Percentiles rank a stretch among this genome's conserved stretches.
Conservation (phyloP, 2,113 vertebrate species). For the Perccottus glenii region DNA sequence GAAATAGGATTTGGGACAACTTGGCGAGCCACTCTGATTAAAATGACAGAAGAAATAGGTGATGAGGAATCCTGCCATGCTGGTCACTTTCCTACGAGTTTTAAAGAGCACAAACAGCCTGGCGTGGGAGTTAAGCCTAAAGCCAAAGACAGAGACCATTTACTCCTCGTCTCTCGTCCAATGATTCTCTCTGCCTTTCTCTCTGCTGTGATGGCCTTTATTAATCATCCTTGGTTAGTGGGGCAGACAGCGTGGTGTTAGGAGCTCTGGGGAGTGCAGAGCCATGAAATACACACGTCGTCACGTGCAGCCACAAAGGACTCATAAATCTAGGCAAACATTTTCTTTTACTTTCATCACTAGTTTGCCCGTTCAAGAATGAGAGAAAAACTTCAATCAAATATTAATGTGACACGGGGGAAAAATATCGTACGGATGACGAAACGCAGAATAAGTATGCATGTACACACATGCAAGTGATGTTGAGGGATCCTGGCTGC, state of each 20-base stretch:
- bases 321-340: conserved; percentile 25
- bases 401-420: conserved; percentile 3
- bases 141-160: conserved; percentile 53
- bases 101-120: conserved; percentile 51
- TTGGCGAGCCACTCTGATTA: not conserved
- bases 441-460: not conserved
- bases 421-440: not conserved
- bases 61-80: conserved; percentile 29
- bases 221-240: conserved; percentile 77
- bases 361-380: conserved; percentile 21
- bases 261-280: conserved; percentile 55
- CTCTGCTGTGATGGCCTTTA: conserved; percentile 55
- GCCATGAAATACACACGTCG: conserved; percentile 40
- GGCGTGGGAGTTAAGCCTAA: conserved; percentile 54
- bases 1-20: not conserved
- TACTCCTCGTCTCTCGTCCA: conserved; percentile 23
- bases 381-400: conserved; percentile 2
- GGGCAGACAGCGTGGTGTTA: conserved; percentile 66
- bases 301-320: conserved; percentile 8
- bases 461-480: conserved; percentile 26
- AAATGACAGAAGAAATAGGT: conserved; percentile 23
- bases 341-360: conserved; percentile 4
- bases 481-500: conserved; percentile 44
- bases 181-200: conserved; percentile 10
- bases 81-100: conserved; percentile 47